Evolutionary conservation across 2,888 invertebrate species (phyloP), one percentile per base, ranked within the genome.

Genomic region (Acleris emargana): DNA sequence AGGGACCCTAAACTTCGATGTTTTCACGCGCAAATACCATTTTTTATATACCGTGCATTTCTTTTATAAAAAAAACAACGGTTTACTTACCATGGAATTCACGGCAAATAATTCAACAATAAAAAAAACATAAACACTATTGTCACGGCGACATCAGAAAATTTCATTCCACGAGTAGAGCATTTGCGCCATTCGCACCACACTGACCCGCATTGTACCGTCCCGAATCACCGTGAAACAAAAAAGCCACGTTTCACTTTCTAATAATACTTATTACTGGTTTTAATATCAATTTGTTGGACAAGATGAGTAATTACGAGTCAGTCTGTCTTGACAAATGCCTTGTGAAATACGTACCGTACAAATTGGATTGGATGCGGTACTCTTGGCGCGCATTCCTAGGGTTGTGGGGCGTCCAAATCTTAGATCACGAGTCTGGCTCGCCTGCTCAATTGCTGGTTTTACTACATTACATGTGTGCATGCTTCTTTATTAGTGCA

Each of bases 231-330:
- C 59, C 59, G 54, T 64, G 64, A 64, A 64, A 63, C 53, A 50
- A 64, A 64, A 58, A 63, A 63, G n/a, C 60, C 81, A 82, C 83
- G 61, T 64, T 71, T 67, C 68, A 64, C 72, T 69, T 68, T 71
- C 69, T 71, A 81, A 77, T 78, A 78, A 77, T 76, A 73, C 76
- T 73, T 60, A 58, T 67, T 62, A 62, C 79, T 75, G 78, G 80
- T 83, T 81, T 79, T 86, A 84, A 88, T 88, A 87, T 87, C 88
- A 89, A 90, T 89, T 89, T 87, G 83, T 78, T 73, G 78, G 79
- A 81, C 82, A 80, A 78, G 84, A 86, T 89, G 86, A 89, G 83
- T 88, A 87, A 90, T 90, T 89, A 88, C 78, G 78, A 80, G 78
- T 78, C 82, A 79, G 78, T 81, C 50, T 80, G 74, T 86, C 84